phyloP scores from a whole-genome alignment of 30 jellyfish, hydroid and myxozoan species.

The Aurelia sp. region DNA sequence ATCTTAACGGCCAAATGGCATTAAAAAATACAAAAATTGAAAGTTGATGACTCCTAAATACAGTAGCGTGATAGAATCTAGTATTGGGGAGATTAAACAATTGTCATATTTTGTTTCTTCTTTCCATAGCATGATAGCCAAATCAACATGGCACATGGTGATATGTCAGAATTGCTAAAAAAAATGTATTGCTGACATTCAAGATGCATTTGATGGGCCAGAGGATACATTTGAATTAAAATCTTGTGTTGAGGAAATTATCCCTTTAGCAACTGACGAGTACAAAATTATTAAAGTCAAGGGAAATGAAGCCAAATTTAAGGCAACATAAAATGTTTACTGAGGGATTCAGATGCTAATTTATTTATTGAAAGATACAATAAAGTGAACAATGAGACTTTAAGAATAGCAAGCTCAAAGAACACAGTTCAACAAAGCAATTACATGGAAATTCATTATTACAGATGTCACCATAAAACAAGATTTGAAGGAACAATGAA shows the following conservation, averaged over 20 bases:
- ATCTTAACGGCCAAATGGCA: too few relatives aligned
- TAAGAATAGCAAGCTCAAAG: too few relatives aligned
- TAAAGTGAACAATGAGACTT: not conserved
- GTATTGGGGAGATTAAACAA: too few relatives aligned
- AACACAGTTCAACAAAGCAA: too few relatives aligned
- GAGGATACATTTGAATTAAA: conserved; percentile 12
- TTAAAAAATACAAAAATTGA: too few relatives aligned
- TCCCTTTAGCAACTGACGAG: not conserved
- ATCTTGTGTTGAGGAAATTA: conserved; percentile 6
- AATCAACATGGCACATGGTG: too few relatives aligned
- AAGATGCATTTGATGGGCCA: conserved; percentile 14
- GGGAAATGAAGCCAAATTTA: conserved; percentile 2
- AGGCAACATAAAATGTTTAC: conserved; percentile 2
- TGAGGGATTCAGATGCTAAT: conserved; percentile 6
- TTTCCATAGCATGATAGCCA: too few relatives aligned
- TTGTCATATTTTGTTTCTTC: too few relatives aligned
- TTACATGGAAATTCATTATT: too few relatives aligned
- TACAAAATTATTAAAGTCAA: conserved; percentile 6
- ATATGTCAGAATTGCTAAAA: not conserved
- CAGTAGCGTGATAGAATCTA: too few relatives aligned
- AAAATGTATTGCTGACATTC: not conserved
- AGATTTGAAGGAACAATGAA: not conserved
- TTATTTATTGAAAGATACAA: not conserved
- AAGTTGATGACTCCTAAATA: too few relatives aligned
- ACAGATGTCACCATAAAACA: conserved; percentile 5